phyloP scores from a whole-genome alignment of 2,888 invertebrate species.

The Himalopsyche japonica region DNA sequence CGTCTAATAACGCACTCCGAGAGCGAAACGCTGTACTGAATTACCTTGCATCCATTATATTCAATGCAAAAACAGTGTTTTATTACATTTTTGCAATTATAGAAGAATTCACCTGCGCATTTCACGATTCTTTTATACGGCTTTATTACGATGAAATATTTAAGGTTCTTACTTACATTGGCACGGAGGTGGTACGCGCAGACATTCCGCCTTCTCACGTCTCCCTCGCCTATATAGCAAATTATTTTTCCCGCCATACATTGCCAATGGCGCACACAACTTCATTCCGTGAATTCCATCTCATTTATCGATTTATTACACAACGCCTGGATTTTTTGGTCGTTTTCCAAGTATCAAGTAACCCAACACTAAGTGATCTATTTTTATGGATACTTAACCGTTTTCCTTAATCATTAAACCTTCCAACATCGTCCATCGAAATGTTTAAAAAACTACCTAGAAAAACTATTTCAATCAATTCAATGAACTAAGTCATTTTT shows the following conservation, averaged over 20 bases:
- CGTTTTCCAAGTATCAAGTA: neutral
- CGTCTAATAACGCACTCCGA: too few species aligned
- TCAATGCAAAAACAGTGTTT: neutral
- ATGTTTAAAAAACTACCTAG: too few species aligned
- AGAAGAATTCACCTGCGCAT: neutral
- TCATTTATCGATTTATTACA: neutral
- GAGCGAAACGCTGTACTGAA: too few species aligned
- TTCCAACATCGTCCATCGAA: too few species aligned
- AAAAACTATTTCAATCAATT: too few species aligned
- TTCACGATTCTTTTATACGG: neutral
- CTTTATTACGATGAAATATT: neutral
- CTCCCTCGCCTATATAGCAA: neutral
- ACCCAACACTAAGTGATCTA: neutral
- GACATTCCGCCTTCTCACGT: neutral
- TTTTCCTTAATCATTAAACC: neutral
- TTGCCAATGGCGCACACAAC: neutral
- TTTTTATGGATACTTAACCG: neutral
- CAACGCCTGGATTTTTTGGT: neutral
- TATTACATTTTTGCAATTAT: neutral
- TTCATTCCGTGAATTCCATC: neutral
- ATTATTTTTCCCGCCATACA: neutral
- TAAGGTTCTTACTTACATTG: neutral
- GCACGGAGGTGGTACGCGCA: neutral
- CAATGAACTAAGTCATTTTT: too few species aligned
- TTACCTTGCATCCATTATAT: too few species aligned